Evolutionary conservation across 2,797 vertebrate genomes (phyloP).

Genomic region (Hippopotamyrus pictus): DNA sequence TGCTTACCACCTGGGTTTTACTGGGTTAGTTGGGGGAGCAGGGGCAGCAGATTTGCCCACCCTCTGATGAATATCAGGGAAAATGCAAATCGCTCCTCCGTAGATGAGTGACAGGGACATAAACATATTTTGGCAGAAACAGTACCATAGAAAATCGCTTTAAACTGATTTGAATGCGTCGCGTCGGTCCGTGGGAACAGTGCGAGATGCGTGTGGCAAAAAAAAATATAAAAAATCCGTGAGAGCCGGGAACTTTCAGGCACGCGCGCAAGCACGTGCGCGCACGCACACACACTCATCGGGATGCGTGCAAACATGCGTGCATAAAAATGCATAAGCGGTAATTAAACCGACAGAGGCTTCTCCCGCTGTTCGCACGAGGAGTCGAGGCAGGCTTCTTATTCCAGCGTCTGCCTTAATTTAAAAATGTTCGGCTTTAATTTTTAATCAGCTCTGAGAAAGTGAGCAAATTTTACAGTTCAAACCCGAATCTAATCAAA

Average conservation of each 20-base stretch:
- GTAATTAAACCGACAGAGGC: conserved; percentile 3
- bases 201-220: conserved; percentile 10
- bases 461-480: conserved; percentile 8
- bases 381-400: not conserved
- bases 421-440: not conserved
- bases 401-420: not conserved
- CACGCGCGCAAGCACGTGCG: not conserved
- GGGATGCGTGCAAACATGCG: not conserved
- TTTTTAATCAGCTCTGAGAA: conserved; percentile 7
- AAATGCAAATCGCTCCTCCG: conserved; percentile 23
- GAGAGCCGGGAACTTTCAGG: not conserved
- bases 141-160: conserved; percentile 36
- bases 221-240: not conserved
- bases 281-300: not conserved
- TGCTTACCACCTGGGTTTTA: conserved; percentile 5
- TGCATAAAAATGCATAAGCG: not conserved
- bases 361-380: not conserved
- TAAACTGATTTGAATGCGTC: conserved; percentile 37
- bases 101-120: conserved; percentile 36
- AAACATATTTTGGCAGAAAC: conserved; percentile 36
- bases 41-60: conserved; percentile 15
- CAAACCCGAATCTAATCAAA: not conserved
- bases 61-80: conserved; percentile 23
- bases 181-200: conserved; percentile 15
- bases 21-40: conserved; percentile 4